Percentiles rank a stretch among this genome's conserved stretches.
phyloP scores from a whole-genome alignment of 2,888 invertebrate genomes.

The Plebejus melissa region DNA sequence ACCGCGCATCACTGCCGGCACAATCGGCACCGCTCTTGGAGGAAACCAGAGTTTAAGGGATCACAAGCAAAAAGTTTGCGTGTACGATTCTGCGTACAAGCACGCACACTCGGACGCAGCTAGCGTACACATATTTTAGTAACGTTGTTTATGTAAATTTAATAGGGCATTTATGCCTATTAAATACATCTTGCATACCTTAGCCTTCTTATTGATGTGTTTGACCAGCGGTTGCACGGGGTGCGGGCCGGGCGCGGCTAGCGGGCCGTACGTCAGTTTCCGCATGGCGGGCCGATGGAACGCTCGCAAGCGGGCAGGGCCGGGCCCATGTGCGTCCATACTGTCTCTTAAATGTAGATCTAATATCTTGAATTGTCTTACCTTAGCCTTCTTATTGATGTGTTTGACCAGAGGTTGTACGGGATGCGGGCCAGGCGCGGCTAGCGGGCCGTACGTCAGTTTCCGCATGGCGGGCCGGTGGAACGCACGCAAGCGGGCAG shows the following conservation, averaged over 20 bases:
- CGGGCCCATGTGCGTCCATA: constrained; percentile 94
- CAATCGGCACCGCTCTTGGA: too few species aligned
- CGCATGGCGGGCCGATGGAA: constrained; percentile 96
- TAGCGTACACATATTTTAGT: too few species aligned
- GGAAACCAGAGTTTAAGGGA: too few species aligned
- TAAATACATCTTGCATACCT: constrained; percentile 61
- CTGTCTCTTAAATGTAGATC: too few species aligned
- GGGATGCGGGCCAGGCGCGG: constrained; percentile 86
- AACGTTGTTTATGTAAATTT: too few species aligned
- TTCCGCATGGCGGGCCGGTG: constrained; percentile 94
- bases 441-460: constrained; percentile 89
- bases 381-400: constrained; percentile 94
- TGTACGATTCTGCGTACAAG: too few species aligned
- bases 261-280: constrained; percentile 89
- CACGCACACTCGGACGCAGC: too few species aligned
- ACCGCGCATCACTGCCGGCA: too few species aligned
- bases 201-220: constrained; percentile 94
- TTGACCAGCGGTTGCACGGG: constrained; percentile 91
- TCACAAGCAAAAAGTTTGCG: too few species aligned
- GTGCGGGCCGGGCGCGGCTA: constrained; percentile 87
- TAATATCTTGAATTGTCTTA: constrained; percentile 40
- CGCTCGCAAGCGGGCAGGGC: constrained; percentile 81
- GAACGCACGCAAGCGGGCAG: constrained; percentile 87
- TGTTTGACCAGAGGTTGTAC: constrained; percentile 93
- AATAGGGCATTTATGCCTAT: too few species aligned